Evolutionary conservation across 2,797 vertebrate species (phyloP).

Genomic region (Pseudochirops corinnae): DNA sequence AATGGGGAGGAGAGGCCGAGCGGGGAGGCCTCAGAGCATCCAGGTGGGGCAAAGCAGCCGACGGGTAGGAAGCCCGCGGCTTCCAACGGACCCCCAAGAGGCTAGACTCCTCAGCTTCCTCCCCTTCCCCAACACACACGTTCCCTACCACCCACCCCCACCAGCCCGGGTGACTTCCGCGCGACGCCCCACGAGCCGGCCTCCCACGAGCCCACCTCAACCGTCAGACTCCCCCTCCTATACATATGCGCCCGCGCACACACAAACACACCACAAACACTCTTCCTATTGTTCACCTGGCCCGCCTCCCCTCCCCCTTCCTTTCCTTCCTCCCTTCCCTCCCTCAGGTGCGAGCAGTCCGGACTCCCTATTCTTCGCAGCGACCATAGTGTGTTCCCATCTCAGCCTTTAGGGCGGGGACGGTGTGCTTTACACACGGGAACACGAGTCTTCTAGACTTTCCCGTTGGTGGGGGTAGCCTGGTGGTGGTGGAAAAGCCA

Average conservation of each 20-base stretch:
- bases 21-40: neutral
- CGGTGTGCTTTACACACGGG: neutral
- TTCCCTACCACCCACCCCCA: neutral
- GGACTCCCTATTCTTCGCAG: neutral
- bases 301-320: conserved; percentile 6
- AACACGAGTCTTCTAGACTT: neutral
- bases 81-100: neutral
- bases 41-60: neutral
- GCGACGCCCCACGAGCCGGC: neutral
- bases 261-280: neutral
- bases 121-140: neutral
- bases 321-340: neutral
- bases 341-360: neutral
- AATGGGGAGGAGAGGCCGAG: neutral
- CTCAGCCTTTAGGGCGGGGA: neutral
- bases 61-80: neutral
- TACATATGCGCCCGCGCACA: too few species aligned
- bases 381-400: neutral
- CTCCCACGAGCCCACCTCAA: neutral
- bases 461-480: neutral
- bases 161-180: neutral
- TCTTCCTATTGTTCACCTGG: conserved; percentile 22
- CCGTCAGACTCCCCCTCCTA: neutral
- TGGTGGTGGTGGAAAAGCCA: neutral
- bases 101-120: neutral